Base-by-base conservation (phyloP, 2,888 invertebrate species). In the Nemotelus nigrinus region DNA sequence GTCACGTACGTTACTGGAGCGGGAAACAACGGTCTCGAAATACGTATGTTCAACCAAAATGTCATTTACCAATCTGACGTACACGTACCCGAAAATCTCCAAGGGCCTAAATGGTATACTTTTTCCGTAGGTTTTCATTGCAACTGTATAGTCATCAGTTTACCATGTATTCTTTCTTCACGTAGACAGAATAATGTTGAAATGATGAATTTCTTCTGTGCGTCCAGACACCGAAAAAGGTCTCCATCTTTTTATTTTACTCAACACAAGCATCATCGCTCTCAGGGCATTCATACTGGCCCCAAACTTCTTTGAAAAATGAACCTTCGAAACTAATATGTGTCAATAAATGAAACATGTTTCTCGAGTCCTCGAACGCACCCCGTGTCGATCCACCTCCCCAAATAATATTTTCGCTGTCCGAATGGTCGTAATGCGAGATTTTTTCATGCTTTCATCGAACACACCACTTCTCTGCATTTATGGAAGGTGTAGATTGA, bases 301-400 rank as follows among this genome's bases (percentile, higher is more conserved):
- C 72, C 58, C 63, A 47, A 63, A 63, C 39, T 65, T 75, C 8
- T 53, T 65, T 39, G 64, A 55, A 55, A 55, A 74, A 55, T 64
- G 74, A 78, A 77, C 75, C 72, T 57, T 77, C 75, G 70, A 65
- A 64, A 65, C 75, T 77, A 79, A 79, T 79, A 77, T 72, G 79
- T 79, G 79, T 77, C 79, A 77, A 79, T 79, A 79, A 77, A 77
- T 64, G 77, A 79, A 79, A 79, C 79, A 79, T 79, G 79, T 65
- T 79, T 70, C 70, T 53, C 25, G 2, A 53, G 70, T 53, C 50
- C 43, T 68, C 68, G 41, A n/a, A 8, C 6, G 6, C 5, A 70
- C 50, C 8, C 8, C 67, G 5, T 67, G 3, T 39, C 25, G 43
- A 6, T 70, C 5, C 45, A 43, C 47, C 65, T 45, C 65, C 53